Conservation (phyloP, 2,113 vertebrate genomes). For the Isurus oxyrinchus region DNA sequence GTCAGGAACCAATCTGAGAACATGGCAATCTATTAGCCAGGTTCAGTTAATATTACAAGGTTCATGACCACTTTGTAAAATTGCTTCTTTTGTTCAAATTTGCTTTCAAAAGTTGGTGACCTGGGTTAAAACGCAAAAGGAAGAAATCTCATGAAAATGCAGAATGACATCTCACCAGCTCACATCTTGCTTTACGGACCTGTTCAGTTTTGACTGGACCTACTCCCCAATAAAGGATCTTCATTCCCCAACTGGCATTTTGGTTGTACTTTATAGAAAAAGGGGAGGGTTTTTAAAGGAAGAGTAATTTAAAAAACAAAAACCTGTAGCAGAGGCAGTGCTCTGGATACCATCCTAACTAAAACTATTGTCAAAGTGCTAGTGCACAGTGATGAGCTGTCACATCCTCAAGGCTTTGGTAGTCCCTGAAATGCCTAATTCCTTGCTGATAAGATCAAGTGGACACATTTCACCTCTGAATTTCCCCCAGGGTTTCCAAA, state of each 20-base stretch:
- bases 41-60: not conserved
- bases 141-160: not conserved
- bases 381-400: not conserved
- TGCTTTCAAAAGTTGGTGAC: not conserved
- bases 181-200: not conserved
- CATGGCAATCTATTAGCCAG: not conserved
- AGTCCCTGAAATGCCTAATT: not conserved
- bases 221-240: not conserved
- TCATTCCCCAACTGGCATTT: not conserved
- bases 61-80: not conserved
- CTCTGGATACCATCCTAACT: not conserved
- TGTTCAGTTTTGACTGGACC: not conserved
- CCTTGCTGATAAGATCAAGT: not conserved
- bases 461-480: not conserved
- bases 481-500: not conserved
- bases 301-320: not conserved
- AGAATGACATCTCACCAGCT: not conserved
- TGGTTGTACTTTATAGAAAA: not conserved
- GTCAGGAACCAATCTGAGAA: not conserved
- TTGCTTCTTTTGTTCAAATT: not conserved
- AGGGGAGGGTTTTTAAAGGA: not conserved
- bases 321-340: not conserved
- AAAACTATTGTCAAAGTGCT: not conserved
- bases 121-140: not conserved
- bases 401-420: not conserved